Conservation (phyloP, 2,888 invertebrate genomes). For the Priocnemis perturbator region DNA sequence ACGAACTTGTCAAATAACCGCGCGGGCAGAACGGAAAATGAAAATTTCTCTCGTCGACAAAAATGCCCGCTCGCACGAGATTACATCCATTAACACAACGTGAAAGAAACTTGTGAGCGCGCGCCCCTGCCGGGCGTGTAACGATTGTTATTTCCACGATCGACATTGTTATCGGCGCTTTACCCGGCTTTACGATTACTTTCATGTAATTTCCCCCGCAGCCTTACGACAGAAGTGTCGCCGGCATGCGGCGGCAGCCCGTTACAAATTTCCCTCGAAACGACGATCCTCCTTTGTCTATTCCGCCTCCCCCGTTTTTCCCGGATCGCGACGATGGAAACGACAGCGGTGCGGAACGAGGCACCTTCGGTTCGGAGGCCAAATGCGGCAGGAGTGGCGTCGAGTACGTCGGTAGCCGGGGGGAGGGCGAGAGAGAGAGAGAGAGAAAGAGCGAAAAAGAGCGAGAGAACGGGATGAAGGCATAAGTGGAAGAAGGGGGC, state of each 20-base stretch:
- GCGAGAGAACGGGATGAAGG: neutral
- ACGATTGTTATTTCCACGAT: too few species aligned
- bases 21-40: too few species aligned
- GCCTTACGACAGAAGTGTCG: neutral
- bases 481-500: slow-evolving; percentile 21
- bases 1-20: too few species aligned
- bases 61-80: too few species aligned
- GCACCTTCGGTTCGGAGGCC: slow-evolving; percentile 14
- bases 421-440: neutral
- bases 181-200: too few species aligned
- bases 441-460: slow-evolving; percentile 10
- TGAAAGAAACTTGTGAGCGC: too few species aligned
- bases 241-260: neutral
- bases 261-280: slow-evolving; percentile 5
- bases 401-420: slow-evolving; percentile 2
- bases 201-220: too few species aligned
- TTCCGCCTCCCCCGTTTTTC: neutral
- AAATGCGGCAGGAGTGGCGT: slow-evolving; percentile 10
- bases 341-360: slow-evolving; percentile 35
- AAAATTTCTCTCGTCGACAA: too few species aligned
- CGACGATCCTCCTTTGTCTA: neutral
- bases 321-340: slow-evolving; percentile 27
- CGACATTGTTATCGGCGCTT: too few species aligned
- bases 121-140: too few species aligned
- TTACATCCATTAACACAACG: too few species aligned